Evolutionary conservation across 2,888 invertebrate genomes (phyloP), one percentile per base, ranked within the genome.

Genomic region (Hermaeophaga mercurialis): DNA sequence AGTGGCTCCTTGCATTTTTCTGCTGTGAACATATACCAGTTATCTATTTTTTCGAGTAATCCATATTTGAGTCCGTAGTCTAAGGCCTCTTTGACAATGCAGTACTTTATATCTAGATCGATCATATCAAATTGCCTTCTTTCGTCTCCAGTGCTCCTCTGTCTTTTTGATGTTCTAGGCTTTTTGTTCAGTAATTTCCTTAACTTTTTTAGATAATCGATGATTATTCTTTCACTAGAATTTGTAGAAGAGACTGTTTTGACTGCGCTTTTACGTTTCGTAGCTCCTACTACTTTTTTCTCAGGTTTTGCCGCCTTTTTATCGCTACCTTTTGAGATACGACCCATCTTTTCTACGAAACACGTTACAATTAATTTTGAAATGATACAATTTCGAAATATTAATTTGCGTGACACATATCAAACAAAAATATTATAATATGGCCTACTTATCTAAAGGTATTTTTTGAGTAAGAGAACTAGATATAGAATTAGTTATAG

Each of bases 31-130:
- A 61, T 36, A 44, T 70, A 70, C 31, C 61, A 68, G 17, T 69
- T 65, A 5, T 69, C 72, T 12, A 61, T 64, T 45, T 59, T 67
- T 57, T 69, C 67, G 8, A 70, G 53, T 9, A 72, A 59, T 39
- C 68, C 59, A 36, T 70, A 70, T 2, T 66, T 68, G 47, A 55
- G 68, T 2, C 72, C 72, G 43, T 69, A 72, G 28, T 69, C 65
- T 5, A 72, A 54, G 5, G 72, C 72, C 0, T 69, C 68, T 17
- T 63, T 65, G 0, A 72, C 70, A 2, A 70, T 65, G 8, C 65
- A 64, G 56, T 66, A 70, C 3, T 66, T 63, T 26, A 64, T 50
- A 1, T 59, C 56, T 22, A 50, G 53, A n/a, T n/a, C n/a, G n/a
- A n/a, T n/a, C 19, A 59, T 36, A 18, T 57, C 53, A n/a, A n/a